Conservation (phyloP, 2,113 vertebrate genomes). For the Erpornis zantholeuca region DNA sequence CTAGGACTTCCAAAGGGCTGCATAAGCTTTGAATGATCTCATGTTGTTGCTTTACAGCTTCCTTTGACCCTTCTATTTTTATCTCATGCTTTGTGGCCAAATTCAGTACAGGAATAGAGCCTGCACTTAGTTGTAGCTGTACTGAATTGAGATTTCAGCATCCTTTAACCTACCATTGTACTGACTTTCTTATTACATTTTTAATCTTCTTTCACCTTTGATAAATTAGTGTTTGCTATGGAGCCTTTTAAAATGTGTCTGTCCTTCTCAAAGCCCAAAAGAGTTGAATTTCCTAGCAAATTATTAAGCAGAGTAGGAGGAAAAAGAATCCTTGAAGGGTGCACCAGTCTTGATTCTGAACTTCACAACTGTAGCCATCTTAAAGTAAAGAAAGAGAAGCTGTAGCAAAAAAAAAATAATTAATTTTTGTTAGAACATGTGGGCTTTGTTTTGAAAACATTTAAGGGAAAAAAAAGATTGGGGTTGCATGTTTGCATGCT, state of each 20-base stretch:
- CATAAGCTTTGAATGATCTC: neutral
- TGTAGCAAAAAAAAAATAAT: neutral
- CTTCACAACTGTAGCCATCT: neutral
- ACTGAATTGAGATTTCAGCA: neutral
- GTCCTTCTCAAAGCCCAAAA: neutral
- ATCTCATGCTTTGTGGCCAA: neutral
- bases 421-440: neutral
- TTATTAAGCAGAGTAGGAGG: neutral
- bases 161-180: neutral
- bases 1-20: neutral
- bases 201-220: neutral
- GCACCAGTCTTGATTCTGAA: neutral
- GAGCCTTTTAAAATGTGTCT: neutral
- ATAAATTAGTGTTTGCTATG: neutral
- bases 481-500: rapidly evolving
- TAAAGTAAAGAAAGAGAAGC: neutral
- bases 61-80: neutral
- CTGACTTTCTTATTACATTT: neutral
- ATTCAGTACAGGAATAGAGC: neutral
- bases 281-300: neutral
- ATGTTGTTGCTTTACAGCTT: neutral
- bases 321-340: neutral
- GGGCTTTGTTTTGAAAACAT: neutral
- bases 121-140: neutral
- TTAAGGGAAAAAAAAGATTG: neutral